Evolutionary conservation across 1,140 invertebrate genomes (phyloP), one percentile per base, ranked within the genome.

Genomic region (Reticulitermes speratus): DNA sequence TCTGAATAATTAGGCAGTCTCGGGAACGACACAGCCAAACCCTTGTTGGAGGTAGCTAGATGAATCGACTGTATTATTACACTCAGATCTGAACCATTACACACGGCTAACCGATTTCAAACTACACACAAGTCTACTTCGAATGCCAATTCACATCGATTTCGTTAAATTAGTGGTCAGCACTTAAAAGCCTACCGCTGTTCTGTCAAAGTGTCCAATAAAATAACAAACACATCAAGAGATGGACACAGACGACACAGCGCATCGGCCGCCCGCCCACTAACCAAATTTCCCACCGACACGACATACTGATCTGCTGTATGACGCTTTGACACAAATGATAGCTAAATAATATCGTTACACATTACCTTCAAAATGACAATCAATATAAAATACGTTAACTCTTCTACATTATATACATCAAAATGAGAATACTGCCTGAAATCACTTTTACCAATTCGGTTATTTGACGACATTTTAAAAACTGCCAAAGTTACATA

Each of bases 101-200:
- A 75, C 65, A 75, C 65, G 65, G n/a, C 65, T 75, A 75, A 75
- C 14, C 65, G 65, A 75, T 75, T 75, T 75, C 65, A 75, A 75
- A 75, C 65, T 75, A 75, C 65, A 75, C n/a, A 75, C 25, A 75
- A 75, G 65, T 75, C 30, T 75, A 75, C 65, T 75, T 75, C 25
- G n/a, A 75, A 75, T 75, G 65, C 65, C 65, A 30, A 75, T 75
- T 75, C n/a, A 3, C 25, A 75, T 75, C 65, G 65, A 75, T 75
- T 75, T 30, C 25, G 65, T 75, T 75, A 30, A 75, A 75, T 75
- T 75, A 75, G 65, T 75, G 65, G 65, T 75, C 65, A 75, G 65
- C 8, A 25, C 65, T 75, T 75, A 75, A 75, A 75, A 75, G 65
- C 65, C 2, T 25, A 75, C 65, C 65, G 25, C 25, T 75, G 65